phyloP scores from a whole-genome alignment of 2,888 invertebrate genomes.

The Lacanobia wlatinum region DNA sequence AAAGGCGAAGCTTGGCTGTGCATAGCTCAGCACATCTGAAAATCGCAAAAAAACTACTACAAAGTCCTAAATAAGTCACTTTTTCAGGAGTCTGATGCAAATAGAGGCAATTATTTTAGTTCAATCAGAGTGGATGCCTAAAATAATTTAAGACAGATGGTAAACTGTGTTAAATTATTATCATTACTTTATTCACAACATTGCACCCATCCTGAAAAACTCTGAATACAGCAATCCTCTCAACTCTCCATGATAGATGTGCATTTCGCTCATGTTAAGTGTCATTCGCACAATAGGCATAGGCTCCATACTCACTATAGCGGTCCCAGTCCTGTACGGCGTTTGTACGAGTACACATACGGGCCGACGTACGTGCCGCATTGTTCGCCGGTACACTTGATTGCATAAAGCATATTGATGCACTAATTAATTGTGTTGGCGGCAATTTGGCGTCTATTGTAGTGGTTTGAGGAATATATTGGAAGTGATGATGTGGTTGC shows the following conservation, averaged over 20 bases:
- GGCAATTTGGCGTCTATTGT: conserved; percentile 2
- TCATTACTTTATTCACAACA: too few species aligned
- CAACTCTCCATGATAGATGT: conserved; percentile 17
- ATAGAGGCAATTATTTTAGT: too few species aligned
- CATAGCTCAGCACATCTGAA: too few species aligned
- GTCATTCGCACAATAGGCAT: conserved; percentile 42
- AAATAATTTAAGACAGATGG: too few species aligned
- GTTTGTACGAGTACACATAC: conserved; percentile 22
- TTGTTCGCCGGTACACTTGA: conserved; percentile 18
- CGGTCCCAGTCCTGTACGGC: conserved; percentile 6
- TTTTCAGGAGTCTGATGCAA: too few species aligned
- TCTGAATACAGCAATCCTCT: not conserved
- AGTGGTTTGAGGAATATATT: not conserved
- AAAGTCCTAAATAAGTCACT: too few species aligned
- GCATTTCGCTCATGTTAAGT: conserved; percentile 18
- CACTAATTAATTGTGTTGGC: conserved; percentile 18
- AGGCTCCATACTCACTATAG: conserved; percentile 28
- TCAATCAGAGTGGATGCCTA: too few species aligned
- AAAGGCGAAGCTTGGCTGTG: too few species aligned
- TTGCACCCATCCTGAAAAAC: too few species aligned
- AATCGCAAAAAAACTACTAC: too few species aligned
- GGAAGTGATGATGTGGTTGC: too few species aligned
- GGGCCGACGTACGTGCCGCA: conserved; percentile 21
- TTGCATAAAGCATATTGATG: conserved; percentile 23
- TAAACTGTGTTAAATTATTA: too few species aligned